phyloP scores from a whole-genome alignment of 1,140 invertebrate genomes.

The Eulimnadia texana region DNA sequence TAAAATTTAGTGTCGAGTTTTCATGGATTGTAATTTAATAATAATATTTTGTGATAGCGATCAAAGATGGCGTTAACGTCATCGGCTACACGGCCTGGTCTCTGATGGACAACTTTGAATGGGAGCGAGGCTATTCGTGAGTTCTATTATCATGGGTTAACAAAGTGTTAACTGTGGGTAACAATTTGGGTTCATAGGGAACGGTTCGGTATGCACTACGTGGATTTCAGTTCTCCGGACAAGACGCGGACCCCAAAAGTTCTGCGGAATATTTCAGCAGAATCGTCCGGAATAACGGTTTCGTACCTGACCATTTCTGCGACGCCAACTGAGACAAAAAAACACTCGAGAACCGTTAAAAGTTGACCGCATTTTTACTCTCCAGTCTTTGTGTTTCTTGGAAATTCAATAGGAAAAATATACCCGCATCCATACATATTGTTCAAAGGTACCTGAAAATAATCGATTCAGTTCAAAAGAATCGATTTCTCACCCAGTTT shows the following conservation, averaged over 20 bases:
- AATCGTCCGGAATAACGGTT: slow-evolving; percentile 27
- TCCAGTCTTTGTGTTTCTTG: no score
- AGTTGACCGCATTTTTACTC: no score
- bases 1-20: neutral
- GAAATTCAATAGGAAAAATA: no score
- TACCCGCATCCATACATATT: no score
- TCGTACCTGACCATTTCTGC: slow-evolving; percentile 15
- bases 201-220: slow-evolving; percentile 55
- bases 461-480: no score
- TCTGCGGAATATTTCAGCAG: slow-evolving; percentile 39
- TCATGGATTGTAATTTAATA: no score
- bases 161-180: slow-evolving; percentile 33
- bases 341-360: neutral
- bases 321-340: neutral
- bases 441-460: no score
- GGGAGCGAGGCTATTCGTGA: slow-evolving; percentile 20
- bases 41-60: no score
- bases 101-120: slow-evolving; percentile 24
- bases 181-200: slow-evolving; percentile 31
- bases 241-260: slow-evolving; percentile 49
- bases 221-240: slow-evolving; percentile 50
- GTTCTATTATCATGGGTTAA: neutral
- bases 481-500: no score
- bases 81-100: slow-evolving; percentile 22
- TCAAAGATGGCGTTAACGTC: slow-evolving; percentile 19